phyloP scores from a whole-genome alignment of 2,888 invertebrate genomes.

The Sarcophaga carnaria region DNA sequence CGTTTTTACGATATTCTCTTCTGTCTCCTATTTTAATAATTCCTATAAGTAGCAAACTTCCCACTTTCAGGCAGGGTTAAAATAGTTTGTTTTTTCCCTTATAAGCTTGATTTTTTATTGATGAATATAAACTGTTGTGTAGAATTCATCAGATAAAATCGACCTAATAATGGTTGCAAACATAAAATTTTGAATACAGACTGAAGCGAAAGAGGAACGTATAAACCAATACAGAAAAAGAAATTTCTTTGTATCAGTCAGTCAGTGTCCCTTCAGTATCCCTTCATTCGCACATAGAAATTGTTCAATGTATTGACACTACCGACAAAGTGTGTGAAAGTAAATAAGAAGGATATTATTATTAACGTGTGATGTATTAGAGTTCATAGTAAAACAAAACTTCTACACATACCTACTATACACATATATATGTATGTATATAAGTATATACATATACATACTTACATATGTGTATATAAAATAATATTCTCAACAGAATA shows the following conservation, averaged over 20 bases:
- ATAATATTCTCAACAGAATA: too few species aligned
- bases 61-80: too few species aligned
- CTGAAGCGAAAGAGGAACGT: too few species aligned
- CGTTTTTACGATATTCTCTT: too few species aligned
- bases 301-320: not conserved
- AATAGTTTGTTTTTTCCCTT: too few species aligned
- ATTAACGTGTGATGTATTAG: not conserved
- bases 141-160: conserved; percentile 3
- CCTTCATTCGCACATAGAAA: not conserved
- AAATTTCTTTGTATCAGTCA: not conserved
- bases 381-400: not conserved
- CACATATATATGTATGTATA: not conserved
- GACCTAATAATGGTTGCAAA: not conserved
- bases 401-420: not conserved
- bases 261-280: too few species aligned
- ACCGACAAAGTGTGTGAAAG: conserved; percentile 25
- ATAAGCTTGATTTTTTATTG: not conserved
- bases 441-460: not conserved
- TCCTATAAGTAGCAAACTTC: too few species aligned
- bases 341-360: conserved; percentile 7
- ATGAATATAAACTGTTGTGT: not conserved
- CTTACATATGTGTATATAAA: not conserved
- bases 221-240: not conserved
- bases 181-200: conserved; percentile 8
- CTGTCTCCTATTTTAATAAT: too few species aligned